A percentile compares a stretch with the other conserved stretches of the same genome.
Evolutionary conservation across 2,888 invertebrate species (phyloP).

Genomic region (Catocala nupta): DNA sequence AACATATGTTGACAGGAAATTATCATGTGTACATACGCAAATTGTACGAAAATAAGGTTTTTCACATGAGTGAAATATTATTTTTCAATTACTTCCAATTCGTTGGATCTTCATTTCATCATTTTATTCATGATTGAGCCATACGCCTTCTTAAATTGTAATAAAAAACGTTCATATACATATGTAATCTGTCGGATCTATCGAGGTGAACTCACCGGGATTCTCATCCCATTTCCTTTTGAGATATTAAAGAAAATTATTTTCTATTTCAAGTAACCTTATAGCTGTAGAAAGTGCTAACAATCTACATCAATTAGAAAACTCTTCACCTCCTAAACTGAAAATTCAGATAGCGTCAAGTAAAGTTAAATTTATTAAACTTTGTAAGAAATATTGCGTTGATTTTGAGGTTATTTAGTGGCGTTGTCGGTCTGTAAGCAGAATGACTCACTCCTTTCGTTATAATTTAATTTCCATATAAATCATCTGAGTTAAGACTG

Average conservation of each 20-base stretch:
- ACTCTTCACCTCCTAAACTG: constrained; percentile 68
- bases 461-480: constrained; percentile 34
- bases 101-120: constrained; percentile 25
- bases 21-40: background rate
- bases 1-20: background rate
- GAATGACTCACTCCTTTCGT: constrained; percentile 16
- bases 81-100: constrained; percentile 33
- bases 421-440: constrained; percentile 15
- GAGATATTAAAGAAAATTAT: constrained; percentile 75
- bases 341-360: constrained; percentile 66
- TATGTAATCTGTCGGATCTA: constrained; percentile 15
- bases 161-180: constrained; percentile 2
- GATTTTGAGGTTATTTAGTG: constrained; percentile 58
- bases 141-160: constrained; percentile 13
- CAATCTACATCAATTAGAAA: constrained; percentile 80
- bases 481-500: constrained; percentile 32
- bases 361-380: constrained; percentile 69
- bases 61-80: constrained; percentile 20
- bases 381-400: constrained; percentile 60
- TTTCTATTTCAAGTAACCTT: constrained; percentile 70
- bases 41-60: background rate
- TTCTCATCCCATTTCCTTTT: constrained; percentile 66
- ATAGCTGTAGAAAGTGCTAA: constrained; percentile 60
- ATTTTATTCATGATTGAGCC: constrained; percentile 28
- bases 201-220: constrained; percentile 43